A percentile compares a stretch with the other conserved stretches of the same genome.
Evolutionary conservation across 2,113 vertebrate genomes (phyloP).

Genomic region (Engystomops pustulosus): DNA sequence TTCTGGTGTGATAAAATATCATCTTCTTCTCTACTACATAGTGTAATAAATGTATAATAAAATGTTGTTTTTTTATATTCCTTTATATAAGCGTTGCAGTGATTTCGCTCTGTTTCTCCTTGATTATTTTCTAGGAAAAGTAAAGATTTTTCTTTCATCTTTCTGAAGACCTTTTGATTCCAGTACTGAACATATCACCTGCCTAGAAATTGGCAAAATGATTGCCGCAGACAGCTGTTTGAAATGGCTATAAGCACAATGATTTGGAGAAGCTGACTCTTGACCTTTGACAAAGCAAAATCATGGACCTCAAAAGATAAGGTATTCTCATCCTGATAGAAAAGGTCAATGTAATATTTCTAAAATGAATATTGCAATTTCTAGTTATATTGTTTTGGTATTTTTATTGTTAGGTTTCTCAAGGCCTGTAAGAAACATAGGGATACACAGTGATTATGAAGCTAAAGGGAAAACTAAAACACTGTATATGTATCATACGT

Average conservation of each 20-base stretch:
- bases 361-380: constrained; percentile 57
- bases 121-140: constrained; percentile 31
- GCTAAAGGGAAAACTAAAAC: not conserved
- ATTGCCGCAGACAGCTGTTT: constrained; percentile 60
- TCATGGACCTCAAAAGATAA: constrained; percentile 54
- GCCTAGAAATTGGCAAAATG: constrained; percentile 60
- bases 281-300: constrained; percentile 64
- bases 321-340: constrained; percentile 48
- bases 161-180: constrained; percentile 53
- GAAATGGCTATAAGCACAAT: constrained; percentile 61
- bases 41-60: not conserved
- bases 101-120: not conserved
- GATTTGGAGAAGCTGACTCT: constrained; percentile 62
- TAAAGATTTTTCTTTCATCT: constrained; percentile 50
- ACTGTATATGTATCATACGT: constrained; percentile 8
- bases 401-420: not conserved
- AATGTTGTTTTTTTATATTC: not conserved
- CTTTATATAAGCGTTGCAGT: not conserved
- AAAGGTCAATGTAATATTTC: constrained; percentile 58
- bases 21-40: not conserved
- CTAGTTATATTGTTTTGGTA: constrained; percentile 21
- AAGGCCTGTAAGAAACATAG: not conserved
- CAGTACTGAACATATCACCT: constrained; percentile 51
- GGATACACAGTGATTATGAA: not conserved
- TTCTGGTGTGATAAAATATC: not conserved